Conservation (phyloP, 2,797 vertebrate genomes). For the Calcarius lapponicus region DNA sequence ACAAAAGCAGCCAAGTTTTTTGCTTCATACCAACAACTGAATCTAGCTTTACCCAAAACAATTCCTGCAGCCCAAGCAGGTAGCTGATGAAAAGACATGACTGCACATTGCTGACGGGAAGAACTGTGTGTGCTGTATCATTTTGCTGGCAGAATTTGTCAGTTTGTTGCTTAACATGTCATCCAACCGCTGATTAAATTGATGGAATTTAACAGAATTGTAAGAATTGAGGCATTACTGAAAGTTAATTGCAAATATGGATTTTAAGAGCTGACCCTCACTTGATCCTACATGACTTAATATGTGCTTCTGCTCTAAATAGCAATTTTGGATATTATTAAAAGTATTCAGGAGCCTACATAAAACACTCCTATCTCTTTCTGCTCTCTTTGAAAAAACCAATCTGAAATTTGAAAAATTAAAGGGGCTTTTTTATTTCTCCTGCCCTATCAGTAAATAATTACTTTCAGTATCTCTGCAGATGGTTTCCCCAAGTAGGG, state of each 20-base stretch:
- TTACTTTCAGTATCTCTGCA: neutral
- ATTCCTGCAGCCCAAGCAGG: neutral
- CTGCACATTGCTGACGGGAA: neutral
- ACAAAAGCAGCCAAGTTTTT: neutral
- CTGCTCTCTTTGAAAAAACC: neutral
- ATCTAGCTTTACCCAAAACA: neutral
- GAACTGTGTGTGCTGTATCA: neutral
- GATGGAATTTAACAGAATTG: neutral
- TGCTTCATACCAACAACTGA: neutral
- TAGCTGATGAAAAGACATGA: neutral
- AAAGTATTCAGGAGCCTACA: neutral
- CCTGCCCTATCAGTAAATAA: neutral
- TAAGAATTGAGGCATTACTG: neutral
- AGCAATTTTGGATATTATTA: neutral
- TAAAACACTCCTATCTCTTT: neutral
- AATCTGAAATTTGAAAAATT: neutral
- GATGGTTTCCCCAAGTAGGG: neutral
- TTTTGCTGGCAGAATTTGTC: neutral
- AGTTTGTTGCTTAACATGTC: neutral
- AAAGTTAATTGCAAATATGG: neutral
- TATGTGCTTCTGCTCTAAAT: neutral
- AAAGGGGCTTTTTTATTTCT: neutral
- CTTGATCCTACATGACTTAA: neutral
- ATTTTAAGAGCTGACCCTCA: neutral
- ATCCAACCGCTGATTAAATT: neutral